Conservation (phyloP, 2,113 vertebrate species). For the Silurus asotus region DNA sequence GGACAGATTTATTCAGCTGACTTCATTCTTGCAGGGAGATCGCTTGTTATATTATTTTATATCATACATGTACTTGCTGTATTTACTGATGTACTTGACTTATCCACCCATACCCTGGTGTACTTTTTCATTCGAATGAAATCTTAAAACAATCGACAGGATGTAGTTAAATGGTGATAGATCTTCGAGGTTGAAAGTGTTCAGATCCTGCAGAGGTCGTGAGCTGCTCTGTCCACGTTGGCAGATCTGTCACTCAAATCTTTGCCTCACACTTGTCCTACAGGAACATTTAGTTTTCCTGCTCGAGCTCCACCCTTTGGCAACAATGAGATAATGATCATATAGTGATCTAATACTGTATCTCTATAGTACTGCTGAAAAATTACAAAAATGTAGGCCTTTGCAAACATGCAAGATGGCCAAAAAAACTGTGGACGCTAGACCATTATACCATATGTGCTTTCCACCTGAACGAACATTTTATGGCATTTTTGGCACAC, state of each 20-base stretch:
- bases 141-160: not conserved
- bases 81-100: not conserved
- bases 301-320: slow-evolving; percentile 30
- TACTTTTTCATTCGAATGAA: not conserved
- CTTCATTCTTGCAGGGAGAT: not conserved
- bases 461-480: too few species aligned
- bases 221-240: slow-evolving; percentile 39
- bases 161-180: not conserved
- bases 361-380: not conserved
- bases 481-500: too few species aligned
- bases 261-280: not conserved
- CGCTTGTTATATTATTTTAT: not conserved
- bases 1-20: not conserved
- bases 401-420: not conserved
- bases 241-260: slow-evolving; percentile 29
- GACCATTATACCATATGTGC: not conserved
- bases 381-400: not conserved
- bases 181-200: not conserved
- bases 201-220: not conserved
- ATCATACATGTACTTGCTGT: too few species aligned
- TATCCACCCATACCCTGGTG: too few species aligned
- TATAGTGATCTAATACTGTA: not conserved
- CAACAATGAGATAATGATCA: slow-evolving; percentile 14
- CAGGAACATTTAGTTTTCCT: not conserved
- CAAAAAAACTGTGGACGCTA: not conserved